These are phyloP conservation scores for Tiliqua scincoides DNA, from an alignment of 2,113 vertebrate species.

Conservation along the genomic window DNA sequence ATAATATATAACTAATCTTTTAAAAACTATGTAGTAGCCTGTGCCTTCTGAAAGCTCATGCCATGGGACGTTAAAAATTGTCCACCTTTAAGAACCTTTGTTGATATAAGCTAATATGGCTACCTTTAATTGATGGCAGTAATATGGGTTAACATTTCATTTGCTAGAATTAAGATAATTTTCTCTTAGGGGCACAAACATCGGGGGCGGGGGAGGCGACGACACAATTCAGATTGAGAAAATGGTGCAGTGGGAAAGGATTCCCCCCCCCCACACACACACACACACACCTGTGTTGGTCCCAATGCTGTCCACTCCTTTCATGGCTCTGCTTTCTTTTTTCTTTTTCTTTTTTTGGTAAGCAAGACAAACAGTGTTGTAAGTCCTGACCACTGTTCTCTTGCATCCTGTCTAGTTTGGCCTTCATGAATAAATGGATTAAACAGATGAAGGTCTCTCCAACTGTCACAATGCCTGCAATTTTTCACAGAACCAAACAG, in stretches of 20 bases:
- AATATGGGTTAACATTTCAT: not conserved
- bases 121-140: not conserved
- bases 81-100: not conserved
- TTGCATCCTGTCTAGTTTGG: not conserved
- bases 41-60: not conserved
- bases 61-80: not conserved
- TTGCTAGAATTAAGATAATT: not conserved
- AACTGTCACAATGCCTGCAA: not conserved
- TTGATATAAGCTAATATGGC: not conserved
- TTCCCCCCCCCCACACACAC: no score
- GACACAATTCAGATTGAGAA: no score
- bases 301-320: no score
- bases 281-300: no score
- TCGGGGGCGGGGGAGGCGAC: no score
- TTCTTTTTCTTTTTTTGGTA: no score
- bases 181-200: no score
- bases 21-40: not conserved
- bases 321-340: no score
- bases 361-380: not conserved
- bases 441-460: not conserved
- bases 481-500: not conserved
- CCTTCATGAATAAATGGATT: not conserved
- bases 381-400: not conserved
- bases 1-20: no score
- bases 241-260: no score